Conservation (phyloP, 2,888 invertebrate species). For the Pammene aurita region DNA sequence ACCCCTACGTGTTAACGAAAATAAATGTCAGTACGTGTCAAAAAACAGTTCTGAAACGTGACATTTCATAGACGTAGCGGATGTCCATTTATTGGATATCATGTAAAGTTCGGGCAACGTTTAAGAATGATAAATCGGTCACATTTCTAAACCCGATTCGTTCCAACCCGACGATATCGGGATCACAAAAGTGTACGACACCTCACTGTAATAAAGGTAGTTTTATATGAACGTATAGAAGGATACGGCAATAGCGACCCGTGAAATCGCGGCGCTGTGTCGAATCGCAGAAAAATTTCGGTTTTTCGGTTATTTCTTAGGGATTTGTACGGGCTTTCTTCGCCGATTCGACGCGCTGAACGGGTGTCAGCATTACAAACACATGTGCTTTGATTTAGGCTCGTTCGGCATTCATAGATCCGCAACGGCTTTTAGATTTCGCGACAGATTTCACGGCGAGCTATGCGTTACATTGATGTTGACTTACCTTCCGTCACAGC, state of each 20-base stretch:
- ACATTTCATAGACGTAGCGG: slow-evolving; percentile 68
- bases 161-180: slow-evolving; percentile 69
- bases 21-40: slow-evolving; percentile 57
- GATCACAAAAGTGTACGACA: slow-evolving; percentile 69
- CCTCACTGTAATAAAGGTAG: slow-evolving; percentile 55
- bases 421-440: slow-evolving; percentile 77
- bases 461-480: slow-evolving; percentile 82
- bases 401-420: slow-evolving; percentile 64
- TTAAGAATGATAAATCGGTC: slow-evolving; percentile 81
- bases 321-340: slow-evolving; percentile 84
- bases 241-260: slow-evolving; percentile 73
- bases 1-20: slow-evolving; percentile 20
- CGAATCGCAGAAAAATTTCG: slow-evolving; percentile 84
- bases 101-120: slow-evolving; percentile 64
- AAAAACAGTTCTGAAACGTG: slow-evolving; percentile 68
- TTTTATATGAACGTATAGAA: slow-evolving; percentile 47
- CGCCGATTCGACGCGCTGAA: slow-evolving; percentile 77
- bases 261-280: slow-evolving; percentile 76
- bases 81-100: slow-evolving; percentile 75
- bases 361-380: slow-evolving; percentile 82
- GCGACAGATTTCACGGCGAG: slow-evolving; percentile 77
- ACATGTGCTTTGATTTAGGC: slow-evolving; percentile 78
- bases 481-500: slow-evolving; percentile 83
- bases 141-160: slow-evolving; percentile 74
- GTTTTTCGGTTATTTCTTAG: slow-evolving; percentile 84